A percentile compares a stretch with the other conserved stretches of the same genome.
These are phyloP conservation scores for Nineta flava DNA, from an alignment of 2,888 invertebrate species.

Conservation along the genomic window DNA sequence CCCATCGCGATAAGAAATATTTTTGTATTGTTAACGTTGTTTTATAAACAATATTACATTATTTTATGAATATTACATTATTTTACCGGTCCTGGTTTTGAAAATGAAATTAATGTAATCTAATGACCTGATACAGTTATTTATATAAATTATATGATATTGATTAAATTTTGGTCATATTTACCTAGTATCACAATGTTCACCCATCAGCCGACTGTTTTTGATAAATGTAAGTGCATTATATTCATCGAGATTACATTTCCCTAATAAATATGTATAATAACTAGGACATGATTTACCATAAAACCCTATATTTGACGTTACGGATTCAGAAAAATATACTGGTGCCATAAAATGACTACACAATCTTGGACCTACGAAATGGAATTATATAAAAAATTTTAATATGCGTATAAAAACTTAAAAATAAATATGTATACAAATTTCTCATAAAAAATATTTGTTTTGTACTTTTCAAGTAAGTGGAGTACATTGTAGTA, in stretches of 20 bases:
- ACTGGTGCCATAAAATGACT: slow-evolving; percentile 42
- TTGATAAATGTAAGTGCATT: slow-evolving; percentile 10
- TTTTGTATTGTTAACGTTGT: no score
- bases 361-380: slow-evolving; percentile 38
- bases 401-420: no score
- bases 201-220: slow-evolving; percentile 21
- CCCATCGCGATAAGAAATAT: no score
- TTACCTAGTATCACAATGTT: slow-evolving; percentile 14
- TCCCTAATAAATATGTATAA: slow-evolving; percentile 34
- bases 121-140: neutral
- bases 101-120: no score
- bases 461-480: neutral
- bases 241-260: slow-evolving; percentile 27
- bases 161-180: no score
- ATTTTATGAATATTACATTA: no score
- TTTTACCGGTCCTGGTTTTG: no score
- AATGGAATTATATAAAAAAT: slow-evolving; percentile 7
- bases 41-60: no score
- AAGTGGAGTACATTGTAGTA: no score
- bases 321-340: slow-evolving; percentile 47
- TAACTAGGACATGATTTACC: slow-evolving; percentile 42
- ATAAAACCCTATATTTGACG: slow-evolving; percentile 36
- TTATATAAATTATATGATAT: no score
- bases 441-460: neutral
- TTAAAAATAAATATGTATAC: neutral